Evolutionary conservation across 2,888 invertebrate species (phyloP).

Genomic region (Nomada ruficornis): DNA sequence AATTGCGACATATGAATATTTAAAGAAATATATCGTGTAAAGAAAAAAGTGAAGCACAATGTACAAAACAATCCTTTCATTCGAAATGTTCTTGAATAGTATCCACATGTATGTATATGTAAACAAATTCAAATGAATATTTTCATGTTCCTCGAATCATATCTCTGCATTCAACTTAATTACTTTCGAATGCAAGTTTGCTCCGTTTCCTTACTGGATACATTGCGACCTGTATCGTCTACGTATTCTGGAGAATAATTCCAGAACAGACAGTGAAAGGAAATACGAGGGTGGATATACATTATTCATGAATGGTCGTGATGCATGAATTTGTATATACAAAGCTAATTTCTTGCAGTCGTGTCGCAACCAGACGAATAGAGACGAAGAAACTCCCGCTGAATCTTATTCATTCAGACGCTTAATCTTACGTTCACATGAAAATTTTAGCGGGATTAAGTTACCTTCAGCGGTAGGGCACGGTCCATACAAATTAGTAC

Average conservation of each 20-base stretch:
- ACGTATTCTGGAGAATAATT: conserved; percentile 51
- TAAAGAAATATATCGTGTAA: not conserved
- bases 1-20: too few relatives aligned
- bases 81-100: not conserved
- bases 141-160: not conserved
- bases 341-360: conserved; percentile 58
- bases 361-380: conserved; percentile 34
- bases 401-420: conserved; percentile 20
- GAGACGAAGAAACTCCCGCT: conserved; percentile 23
- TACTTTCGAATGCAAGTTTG: conserved; percentile 2
- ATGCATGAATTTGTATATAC: conserved; percentile 60
- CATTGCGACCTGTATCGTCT: conserved; percentile 38
- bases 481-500: too few relatives aligned
- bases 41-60: not conserved
- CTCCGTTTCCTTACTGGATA: conserved; percentile 24
- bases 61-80: not conserved
- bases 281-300: conserved; percentile 47
- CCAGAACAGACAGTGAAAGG: conserved; percentile 43
- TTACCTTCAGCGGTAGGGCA: not conserved
- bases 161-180: conserved; percentile 9
- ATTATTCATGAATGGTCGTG: conserved; percentile 61
- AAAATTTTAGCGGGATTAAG: not conserved
- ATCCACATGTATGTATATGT: not conserved
- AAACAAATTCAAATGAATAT: not conserved
- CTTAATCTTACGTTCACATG: not conserved